Evolutionary conservation across 2,797 vertebrate genomes (phyloP), one percentile per base, ranked within the genome.

Genomic region (Nyctalus aviator): DNA sequence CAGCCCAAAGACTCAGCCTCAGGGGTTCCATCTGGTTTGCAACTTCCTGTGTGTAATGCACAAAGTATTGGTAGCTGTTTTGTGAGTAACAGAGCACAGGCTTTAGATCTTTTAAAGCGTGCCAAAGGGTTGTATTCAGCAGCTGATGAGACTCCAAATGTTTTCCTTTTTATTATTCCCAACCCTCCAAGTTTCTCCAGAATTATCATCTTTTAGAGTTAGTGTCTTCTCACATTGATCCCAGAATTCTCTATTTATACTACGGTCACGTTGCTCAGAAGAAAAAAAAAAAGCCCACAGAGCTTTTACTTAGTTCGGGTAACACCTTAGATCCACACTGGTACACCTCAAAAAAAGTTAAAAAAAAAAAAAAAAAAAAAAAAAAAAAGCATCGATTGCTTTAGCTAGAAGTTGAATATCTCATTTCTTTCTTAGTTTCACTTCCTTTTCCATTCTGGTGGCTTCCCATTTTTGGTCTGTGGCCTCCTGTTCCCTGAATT

Each of bases 281-380:
- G 41, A 27, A 66, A 57, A 20, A 32, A 46, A 15, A 15, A 3
- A 50, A 50, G 0, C 17, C 18, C 18, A 44, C 0, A 73, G 69
- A 95, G 25, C 30, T 94, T 95, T 96, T 30, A 94, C 25, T 91
- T 32, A 69, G 21, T 79, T 93, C 78, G 32, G 53, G 79, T 93
- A 66, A 91, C 55, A 81, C 50, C 32, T 73, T 66, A 41, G 79
- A 72, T 64, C 88, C 27, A 66, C 10, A 25, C n/a, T 23, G 59
- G 78, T 46, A 66, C 1, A 21, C 15, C 32, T 81, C 71, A 37
- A 30, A 92, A 92, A 87, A 66, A 44, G 27, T 14, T n/a, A n/a
- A n/a, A n/a, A n/a, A n/a, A n/a, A n/a, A 5, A 18, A 25, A 55
- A n/a, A 25, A 27, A 18, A 18, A 25, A 55, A 30, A 30, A 20